Conservation (phyloP, 2,888 invertebrate genomes). For the Itoplectis maculator region DNA sequence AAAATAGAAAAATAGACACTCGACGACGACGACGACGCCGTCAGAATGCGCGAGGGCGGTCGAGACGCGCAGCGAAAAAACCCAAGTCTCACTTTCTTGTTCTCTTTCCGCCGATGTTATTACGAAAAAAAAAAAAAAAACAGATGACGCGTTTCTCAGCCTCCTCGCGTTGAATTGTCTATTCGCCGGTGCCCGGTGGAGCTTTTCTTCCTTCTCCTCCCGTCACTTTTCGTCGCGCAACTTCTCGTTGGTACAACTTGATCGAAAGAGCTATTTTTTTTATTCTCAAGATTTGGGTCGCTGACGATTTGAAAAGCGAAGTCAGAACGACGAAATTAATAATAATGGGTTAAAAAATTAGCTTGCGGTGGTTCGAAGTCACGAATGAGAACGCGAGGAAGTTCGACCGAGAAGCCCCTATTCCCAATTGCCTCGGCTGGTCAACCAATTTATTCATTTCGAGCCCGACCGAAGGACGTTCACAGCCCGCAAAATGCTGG, state of each 20-base stretch:
- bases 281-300: too few species aligned
- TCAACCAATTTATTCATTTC: not conserved
- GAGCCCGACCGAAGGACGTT: not conserved
- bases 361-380: not conserved
- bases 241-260: constrained; percentile 45
- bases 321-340: not conserved
- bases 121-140: constrained; percentile 67
- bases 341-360: not conserved
- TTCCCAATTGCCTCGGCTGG: not conserved
- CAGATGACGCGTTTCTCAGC: constrained; percentile 68
- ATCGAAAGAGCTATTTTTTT: too few species aligned
- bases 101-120: constrained; percentile 50
- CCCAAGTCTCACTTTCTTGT: constrained; percentile 38
- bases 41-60: constrained; percentile 50
- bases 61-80: constrained; percentile 55
- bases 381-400: not conserved
- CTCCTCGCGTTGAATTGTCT: constrained; percentile 55
- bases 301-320: not conserved
- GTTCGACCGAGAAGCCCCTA: not conserved
- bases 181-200: constrained; percentile 8
- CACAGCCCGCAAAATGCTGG: not conserved
- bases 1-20: constrained; percentile 47
- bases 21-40: constrained; percentile 40
- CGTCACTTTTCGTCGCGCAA: constrained; percentile 36
- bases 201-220: constrained; percentile 36